Conservation (phyloP, 2,113 vertebrate species). For the Triplophysa rosa region DNA sequence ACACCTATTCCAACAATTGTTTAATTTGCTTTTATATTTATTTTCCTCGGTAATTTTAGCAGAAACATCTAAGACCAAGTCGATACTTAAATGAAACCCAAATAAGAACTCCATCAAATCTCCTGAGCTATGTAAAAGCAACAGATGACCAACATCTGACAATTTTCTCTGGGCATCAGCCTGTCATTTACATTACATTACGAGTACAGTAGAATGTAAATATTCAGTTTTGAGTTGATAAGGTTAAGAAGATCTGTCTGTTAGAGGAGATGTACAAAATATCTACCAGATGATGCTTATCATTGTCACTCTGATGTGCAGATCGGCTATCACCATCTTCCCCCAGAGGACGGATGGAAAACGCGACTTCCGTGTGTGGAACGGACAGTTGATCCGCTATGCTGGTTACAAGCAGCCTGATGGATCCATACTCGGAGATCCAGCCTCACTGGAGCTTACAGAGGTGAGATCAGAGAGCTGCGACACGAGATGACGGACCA, state of each 20-base stretch:
- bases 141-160: too few relatives aligned
- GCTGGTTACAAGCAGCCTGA: constrained; percentile 95
- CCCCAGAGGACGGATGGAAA: constrained; percentile 90
- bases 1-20: too few relatives aligned
- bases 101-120: too few relatives aligned
- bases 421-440: constrained; percentile 84
- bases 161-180: too few relatives aligned
- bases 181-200: too few relatives aligned
- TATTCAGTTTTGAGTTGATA: background rate
- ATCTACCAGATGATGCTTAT: constrained; percentile 20
- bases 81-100: too few relatives aligned
- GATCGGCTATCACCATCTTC: constrained; percentile 94
- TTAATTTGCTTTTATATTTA: too few relatives aligned
- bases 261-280: background rate
- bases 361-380: constrained; percentile 95
- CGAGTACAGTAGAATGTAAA: too few relatives aligned
- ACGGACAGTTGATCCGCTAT: constrained; percentile 93
- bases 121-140: too few relatives aligned
- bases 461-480: constrained; percentile 75
- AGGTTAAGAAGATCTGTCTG: background rate
- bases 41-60: too few relatives aligned
- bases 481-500: too few relatives aligned
- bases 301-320: constrained; percentile 57
- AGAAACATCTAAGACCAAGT: too few relatives aligned
- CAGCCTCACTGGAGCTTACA: constrained; percentile 88